These are phyloP conservation scores for Rissa tridactyla DNA, from an alignment of 2,113 vertebrate genomes.

Conservation along the genomic window DNA sequence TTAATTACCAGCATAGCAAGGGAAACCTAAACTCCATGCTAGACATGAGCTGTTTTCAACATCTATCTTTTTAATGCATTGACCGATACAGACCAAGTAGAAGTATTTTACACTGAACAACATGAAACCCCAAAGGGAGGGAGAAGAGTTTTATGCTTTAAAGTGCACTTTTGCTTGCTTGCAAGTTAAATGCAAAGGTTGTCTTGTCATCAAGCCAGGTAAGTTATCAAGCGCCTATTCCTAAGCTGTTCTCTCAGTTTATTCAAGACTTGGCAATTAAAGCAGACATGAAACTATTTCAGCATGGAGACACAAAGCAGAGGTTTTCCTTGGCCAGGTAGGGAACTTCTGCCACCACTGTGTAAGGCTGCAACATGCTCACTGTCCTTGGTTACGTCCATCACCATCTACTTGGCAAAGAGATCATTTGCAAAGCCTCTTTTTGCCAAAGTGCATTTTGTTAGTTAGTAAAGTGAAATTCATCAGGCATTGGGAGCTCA, in stretches of 20 bases:
- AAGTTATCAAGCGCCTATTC: neutral
- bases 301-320: neutral
- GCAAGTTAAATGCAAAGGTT: neutral
- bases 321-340: neutral
- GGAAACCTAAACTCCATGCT: neutral
- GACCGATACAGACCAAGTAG: neutral
- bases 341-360: neutral
- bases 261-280: neutral
- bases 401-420: neutral
- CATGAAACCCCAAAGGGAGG: neutral
- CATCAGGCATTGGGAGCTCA: neutral
- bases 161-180: neutral
- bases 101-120: neutral
- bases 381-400: neutral
- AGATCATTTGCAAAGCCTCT: neutral
- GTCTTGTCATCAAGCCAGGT: neutral
- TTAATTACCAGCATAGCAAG: neutral
- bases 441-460: neutral
- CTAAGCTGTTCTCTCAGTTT: neutral
- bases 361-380: neutral
- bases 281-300: neutral
- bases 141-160: neutral
- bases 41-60: neutral
- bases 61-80: neutral
- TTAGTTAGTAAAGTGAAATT: neutral